Evolutionary conservation across 2,113 vertebrate genomes (phyloP).

Genomic region (Platichthys stellatus): DNA sequence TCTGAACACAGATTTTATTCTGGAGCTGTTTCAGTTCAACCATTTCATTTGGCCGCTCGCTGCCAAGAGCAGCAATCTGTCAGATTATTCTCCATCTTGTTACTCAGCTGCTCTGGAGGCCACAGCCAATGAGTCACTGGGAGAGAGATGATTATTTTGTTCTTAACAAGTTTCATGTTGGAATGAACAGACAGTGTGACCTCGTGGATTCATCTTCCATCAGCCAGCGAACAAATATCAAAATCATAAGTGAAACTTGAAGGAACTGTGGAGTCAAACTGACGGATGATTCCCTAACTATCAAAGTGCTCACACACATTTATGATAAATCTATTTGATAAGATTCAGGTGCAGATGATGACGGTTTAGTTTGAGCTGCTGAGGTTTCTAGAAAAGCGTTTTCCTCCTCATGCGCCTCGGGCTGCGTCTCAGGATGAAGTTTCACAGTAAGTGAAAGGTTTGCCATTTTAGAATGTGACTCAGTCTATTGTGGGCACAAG

Average conservation of each 20-base stretch:
- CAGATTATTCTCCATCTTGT: conserved; percentile 11
- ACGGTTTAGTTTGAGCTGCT: too few species aligned
- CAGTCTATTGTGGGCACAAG: conserved; percentile 67
- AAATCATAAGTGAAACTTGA: too few species aligned
- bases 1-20: conserved; percentile 1
- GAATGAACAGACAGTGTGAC: conserved; percentile 6
- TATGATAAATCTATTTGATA: too few species aligned
- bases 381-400: too few species aligned
- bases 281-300: too few species aligned
- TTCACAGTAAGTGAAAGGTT: conserved; percentile 41
- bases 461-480: conserved; percentile 71
- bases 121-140: conserved; percentile 34
- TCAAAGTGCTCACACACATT: too few species aligned
- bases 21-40: conserved; percentile 1
- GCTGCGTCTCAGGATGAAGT: conserved; percentile 17
- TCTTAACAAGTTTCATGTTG: conserved; percentile 18
- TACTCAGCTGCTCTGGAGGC: conserved; percentile 27
- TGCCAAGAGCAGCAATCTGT: neutral
- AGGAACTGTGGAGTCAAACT: too few species aligned
- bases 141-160: neutral
- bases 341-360: too few species aligned
- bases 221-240: too few species aligned
- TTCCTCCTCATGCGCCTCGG: neutral
- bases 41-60: neutral
- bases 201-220: too few species aligned